Evolutionary conservation across 2,888 invertebrate genomes (phyloP), one percentile per base, ranked within the genome.

Genomic region (Mayetiola destructor): DNA sequence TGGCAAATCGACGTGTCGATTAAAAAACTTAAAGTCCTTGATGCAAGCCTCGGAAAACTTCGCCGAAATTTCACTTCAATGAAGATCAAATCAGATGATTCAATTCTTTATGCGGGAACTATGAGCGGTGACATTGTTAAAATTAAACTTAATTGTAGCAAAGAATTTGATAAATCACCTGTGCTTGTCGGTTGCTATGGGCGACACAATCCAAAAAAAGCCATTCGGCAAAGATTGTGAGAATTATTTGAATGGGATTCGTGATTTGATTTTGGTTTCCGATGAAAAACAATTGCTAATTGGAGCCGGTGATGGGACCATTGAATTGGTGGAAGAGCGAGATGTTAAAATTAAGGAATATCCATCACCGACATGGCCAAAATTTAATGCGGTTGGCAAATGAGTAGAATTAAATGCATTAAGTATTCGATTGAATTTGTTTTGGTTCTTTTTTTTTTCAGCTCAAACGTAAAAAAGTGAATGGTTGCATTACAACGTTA

Each of bases 221-320:
- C 68, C 69, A 1, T 61, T 62, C 5, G 73, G 73, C 3, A 69
- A 71, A 21, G 72, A 73, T 21, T 72, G 72, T 57, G 67, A 70
- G 60, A 70, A 69, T 39, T 73, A 68, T 62, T 64, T 66, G 4
- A 70, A 71, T 58, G 73, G 73, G 1, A 80, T 88, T 1, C 79
- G 82, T 57, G 76, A 80, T 0, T 74, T 87, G 14, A 66, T 81
- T 18, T 74, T 84, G 56, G 68, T 85, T 65, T 74, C 74, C 0
- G 75, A 77, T 55, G 80, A 80, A 0, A 76, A 77, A 59, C 76
- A 77, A 59, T 64, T 88, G 21, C 70, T 92, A 2, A 80, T 93
- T 59, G 94, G 93, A 0, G 81, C 85, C 3, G 94, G 94, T 0
- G 85, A 90, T 70, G 94, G 94, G 0, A 81, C 80, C 0, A 71